Percentiles rank a stretch among this genome's conserved stretches.
Evolutionary conservation across 1,140 invertebrate species (phyloP).

Genomic region (Eupeodes corollae): DNA sequence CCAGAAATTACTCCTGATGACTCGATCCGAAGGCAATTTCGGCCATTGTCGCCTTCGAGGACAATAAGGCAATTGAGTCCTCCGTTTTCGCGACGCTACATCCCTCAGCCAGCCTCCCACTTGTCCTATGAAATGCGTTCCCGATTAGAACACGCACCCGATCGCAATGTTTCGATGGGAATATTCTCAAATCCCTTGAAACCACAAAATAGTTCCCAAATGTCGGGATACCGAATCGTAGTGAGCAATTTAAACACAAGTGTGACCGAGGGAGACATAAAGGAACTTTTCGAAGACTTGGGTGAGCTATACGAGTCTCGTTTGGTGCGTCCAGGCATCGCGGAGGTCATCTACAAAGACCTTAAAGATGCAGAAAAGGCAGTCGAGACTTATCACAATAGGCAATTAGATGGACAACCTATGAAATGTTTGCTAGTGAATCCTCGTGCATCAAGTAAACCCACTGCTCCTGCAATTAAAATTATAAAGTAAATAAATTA

Average conservation of each 20-base stretch:
- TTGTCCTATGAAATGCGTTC: slow-evolving; percentile 29
- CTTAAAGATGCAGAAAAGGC: slow-evolving; percentile 76
- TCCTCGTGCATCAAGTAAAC: slow-evolving; percentile 50
- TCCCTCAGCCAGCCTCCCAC: slow-evolving; percentile 21
- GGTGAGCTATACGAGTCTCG: slow-evolving; percentile 72
- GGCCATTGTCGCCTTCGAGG: background rate
- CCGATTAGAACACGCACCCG: slow-evolving; percentile 27
- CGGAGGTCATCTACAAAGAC: slow-evolving; percentile 80
- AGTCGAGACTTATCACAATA: slow-evolving; percentile 82
- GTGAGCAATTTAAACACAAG: slow-evolving; percentile 77
- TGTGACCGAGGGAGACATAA: slow-evolving; percentile 80
- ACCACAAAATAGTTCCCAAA: slow-evolving; percentile 4
- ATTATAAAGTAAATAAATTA: slow-evolving; percentile 5
- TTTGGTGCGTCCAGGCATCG: slow-evolving; percentile 72
- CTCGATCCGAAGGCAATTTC: slow-evolving; percentile 11
- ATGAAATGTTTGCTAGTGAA: slow-evolving; percentile 73
- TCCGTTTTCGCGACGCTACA: slow-evolving; percentile 16
- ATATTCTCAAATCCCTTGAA: slow-evolving; percentile 40
- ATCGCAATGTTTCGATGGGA: slow-evolving; percentile 39
- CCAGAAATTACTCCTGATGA: slow-evolving; percentile 15
- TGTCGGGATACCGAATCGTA: slow-evolving; percentile 60
- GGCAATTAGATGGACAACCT: slow-evolving; percentile 75
- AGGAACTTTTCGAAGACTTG: slow-evolving; percentile 87
- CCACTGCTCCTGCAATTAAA: slow-evolving; percentile 41
- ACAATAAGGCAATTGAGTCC: slow-evolving; percentile 4